These are phyloP conservation scores for Scartelaos histophorus DNA, from an alignment of 2,113 vertebrate genomes.

Conservation along the genomic window DNA sequence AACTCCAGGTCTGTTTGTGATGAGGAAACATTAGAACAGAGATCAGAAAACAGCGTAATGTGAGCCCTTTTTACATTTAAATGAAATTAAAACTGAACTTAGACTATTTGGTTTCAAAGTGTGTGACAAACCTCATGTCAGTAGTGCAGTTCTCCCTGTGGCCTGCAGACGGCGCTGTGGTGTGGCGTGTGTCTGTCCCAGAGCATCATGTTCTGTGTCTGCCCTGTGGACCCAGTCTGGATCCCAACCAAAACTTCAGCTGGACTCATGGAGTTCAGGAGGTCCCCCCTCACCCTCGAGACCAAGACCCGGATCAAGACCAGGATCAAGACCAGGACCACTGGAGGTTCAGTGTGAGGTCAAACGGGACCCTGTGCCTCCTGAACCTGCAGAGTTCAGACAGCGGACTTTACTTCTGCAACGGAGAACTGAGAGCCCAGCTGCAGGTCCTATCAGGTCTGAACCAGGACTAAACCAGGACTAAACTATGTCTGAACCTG, in stretches of 20 bases:
- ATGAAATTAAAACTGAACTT: too few relatives aligned
- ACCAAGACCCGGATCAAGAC: not conserved
- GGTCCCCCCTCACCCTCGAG: slow-evolving; percentile 18
- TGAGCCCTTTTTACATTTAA: too few relatives aligned
- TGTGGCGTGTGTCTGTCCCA: slow-evolving; percentile 48
- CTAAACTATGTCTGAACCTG: not conserved
- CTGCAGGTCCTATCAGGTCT: slow-evolving; percentile 57
- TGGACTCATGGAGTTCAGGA: slow-evolving; percentile 53
- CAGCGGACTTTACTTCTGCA: slow-evolving; percentile 58
- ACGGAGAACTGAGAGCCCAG: slow-evolving; percentile 46
- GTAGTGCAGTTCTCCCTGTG: not conserved
- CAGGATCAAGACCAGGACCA: slow-evolving; percentile 12
- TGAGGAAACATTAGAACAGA: too few relatives aligned
- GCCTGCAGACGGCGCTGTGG: slow-evolving; percentile 10
- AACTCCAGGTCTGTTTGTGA: too few relatives aligned
- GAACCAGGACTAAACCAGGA: not conserved
- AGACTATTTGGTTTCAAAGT: too few relatives aligned
- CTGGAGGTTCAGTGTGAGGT: slow-evolving; percentile 24
- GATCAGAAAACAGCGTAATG: too few relatives aligned
- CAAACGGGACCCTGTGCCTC: slow-evolving; percentile 47
- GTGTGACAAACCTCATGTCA: too few relatives aligned
- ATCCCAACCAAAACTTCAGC: not conserved
- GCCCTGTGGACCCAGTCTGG: slow-evolving; percentile 21
- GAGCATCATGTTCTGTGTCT: slow-evolving; percentile 59
- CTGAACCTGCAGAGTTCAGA: slow-evolving; percentile 33